A percentile compares a stretch with the other conserved stretches of the same genome.
These are phyloP conservation scores for Cydia amplana DNA, from an alignment of 1,140 invertebrate species.

Conservation along the genomic window DNA sequence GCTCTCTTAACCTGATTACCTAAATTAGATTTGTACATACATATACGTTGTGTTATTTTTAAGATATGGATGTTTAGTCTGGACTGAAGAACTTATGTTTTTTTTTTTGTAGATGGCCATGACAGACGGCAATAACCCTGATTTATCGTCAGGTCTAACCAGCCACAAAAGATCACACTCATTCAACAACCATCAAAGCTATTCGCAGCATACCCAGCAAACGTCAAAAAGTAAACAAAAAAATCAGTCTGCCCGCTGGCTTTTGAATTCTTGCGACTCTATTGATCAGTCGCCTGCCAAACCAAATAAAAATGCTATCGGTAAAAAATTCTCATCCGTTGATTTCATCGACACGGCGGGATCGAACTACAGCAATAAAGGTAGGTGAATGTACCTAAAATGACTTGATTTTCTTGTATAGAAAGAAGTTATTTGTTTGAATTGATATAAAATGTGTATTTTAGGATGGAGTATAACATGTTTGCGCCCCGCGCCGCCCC, in stretches of 20 bases:
- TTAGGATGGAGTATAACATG: constrained; percentile 88
- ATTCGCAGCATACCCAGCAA: constrained; percentile 81
- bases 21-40: not conserved
- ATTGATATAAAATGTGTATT: constrained; percentile 29
- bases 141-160: constrained; percentile 64
- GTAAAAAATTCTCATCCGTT: constrained; percentile 75
- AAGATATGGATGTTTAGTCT: constrained; percentile 15
- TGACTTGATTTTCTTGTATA: not conserved
- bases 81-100: constrained; percentile 27
- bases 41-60: not conserved
- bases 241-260: constrained; percentile 75
- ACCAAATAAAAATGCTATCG: constrained; percentile 64
- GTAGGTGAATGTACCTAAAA: constrained; percentile 47
- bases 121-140: constrained; percentile 72
- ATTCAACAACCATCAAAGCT: constrained; percentile 84
- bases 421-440: constrained; percentile 12
- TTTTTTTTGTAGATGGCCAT: constrained; percentile 67
- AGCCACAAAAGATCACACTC: constrained; percentile 83
- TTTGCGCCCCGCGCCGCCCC: constrained; percentile 88
- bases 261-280: constrained; percentile 76
- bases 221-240: constrained; percentile 80
- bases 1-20: not conserved
- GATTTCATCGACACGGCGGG: constrained; percentile 69
- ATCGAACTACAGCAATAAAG: constrained; percentile 70
- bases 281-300: constrained; percentile 72